Evolutionary conservation across 2,797 vertebrate genomes (phyloP).

Genomic region (Lagocephalus sceleratus): DNA sequence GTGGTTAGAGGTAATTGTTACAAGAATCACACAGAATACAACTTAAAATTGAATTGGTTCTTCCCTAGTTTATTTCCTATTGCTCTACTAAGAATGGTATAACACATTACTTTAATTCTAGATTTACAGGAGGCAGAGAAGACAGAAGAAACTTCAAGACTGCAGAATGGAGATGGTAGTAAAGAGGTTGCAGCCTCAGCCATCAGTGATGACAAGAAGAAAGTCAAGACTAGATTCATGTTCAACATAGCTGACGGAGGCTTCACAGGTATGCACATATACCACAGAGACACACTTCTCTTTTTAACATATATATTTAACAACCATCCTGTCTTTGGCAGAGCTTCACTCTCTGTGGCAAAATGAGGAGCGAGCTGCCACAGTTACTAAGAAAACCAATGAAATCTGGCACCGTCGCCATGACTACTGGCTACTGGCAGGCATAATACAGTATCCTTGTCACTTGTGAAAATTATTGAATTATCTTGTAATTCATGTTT

Average conservation of each 20-base stretch:
- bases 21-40: no score
- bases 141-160: background rate
- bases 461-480: background rate
- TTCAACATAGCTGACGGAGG: slow-evolving; percentile 99
- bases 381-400: slow-evolving; percentile 96
- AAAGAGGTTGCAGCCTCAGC: slow-evolving; percentile 2
- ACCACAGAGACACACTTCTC: background rate
- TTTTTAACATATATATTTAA: background rate
- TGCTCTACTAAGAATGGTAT: no score
- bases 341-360: slow-evolving; percentile 97
- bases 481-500: background rate
- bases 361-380: slow-evolving; percentile 95
- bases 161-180: background rate
- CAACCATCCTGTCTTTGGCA: slow-evolving; percentile 36
- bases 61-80: no score
- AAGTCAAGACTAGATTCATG: slow-evolving; percentile 94
- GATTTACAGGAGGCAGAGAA: background rate
- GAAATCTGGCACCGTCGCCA: slow-evolving; percentile 99
- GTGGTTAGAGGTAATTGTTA: no score
- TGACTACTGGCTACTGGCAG: slow-evolving; percentile 96
- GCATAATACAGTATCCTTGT: slow-evolving; percentile 99
- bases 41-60: no score
- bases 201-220: slow-evolving; percentile 87
- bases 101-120: no score
- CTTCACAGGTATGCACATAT: slow-evolving; percentile 85